Percentiles rank a stretch among this genome's conserved stretches.
phyloP scores from a whole-genome alignment of 2,797 vertebrate species.

The Pseudocheirus occidentalis region DNA sequence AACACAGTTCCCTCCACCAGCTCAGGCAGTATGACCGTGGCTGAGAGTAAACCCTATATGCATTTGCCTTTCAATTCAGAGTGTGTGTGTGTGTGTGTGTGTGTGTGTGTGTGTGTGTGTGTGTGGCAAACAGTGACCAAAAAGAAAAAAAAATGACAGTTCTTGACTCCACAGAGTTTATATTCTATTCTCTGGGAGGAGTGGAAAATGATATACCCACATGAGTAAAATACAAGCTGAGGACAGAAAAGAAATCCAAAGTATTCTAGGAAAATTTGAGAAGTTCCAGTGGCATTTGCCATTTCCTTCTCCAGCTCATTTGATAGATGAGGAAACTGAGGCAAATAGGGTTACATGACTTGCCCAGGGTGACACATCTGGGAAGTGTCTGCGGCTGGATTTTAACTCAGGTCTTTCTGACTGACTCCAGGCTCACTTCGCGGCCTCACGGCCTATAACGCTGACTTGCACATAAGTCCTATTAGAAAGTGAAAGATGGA shows the following conservation, averaged over 20 bases:
- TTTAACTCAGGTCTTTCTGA: not conserved
- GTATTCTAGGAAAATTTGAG: not conserved
- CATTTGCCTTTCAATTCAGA: not conserved
- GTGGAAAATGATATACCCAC: not conserved
- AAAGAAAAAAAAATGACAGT: not conserved
- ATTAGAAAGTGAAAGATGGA: not conserved
- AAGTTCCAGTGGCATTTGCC: no score
- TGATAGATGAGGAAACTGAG: not conserved
- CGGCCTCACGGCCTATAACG: not conserved
- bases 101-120: no score
- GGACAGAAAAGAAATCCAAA: not conserved
- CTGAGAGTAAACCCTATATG: not conserved
- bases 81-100: no score
- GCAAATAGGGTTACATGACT: not conserved
- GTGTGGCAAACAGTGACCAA: not conserved
- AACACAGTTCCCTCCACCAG: no score
- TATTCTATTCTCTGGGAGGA: not conserved
- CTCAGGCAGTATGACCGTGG: not conserved
- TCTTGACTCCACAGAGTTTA: not conserved
- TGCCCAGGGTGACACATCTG: not conserved
- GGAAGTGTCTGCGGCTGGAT: not conserved
- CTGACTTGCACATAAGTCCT: not conserved
- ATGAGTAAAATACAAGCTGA: not conserved
- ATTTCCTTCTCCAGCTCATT: not conserved
- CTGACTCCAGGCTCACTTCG: not conserved